Percentiles rank a stretch among this genome's conserved stretches.
Conservation (phyloP, 2,113 vertebrate species). For the Sitta europaea region DNA sequence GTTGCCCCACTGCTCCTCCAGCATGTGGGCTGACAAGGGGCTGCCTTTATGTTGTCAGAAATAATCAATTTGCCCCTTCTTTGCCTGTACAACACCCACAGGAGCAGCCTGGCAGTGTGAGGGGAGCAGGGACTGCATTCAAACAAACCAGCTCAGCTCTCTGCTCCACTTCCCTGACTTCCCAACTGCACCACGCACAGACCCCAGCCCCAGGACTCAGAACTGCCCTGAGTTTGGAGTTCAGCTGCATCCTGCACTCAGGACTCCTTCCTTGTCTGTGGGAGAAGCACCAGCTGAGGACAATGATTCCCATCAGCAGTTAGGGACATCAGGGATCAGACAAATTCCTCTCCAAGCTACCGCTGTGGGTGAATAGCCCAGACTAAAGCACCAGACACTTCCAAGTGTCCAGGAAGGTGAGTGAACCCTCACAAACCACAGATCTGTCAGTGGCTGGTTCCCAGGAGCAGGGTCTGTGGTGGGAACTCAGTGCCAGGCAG, state of each 20-base stretch:
- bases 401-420: background rate
- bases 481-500: fast-evolving
- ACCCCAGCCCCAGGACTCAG: background rate
- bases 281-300: background rate
- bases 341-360: background rate
- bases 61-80: background rate
- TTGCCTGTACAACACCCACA: fast-evolving
- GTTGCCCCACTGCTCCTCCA: background rate
- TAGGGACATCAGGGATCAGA: background rate
- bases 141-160: background rate
- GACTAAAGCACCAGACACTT: background rate
- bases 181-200: fast-evolving
- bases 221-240: background rate
- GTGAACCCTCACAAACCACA: background rate
- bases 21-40: background rate
- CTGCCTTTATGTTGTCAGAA: background rate
- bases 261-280: background rate
- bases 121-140: background rate
- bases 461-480: background rate
- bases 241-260: background rate
- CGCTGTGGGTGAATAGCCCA: fast-evolving
- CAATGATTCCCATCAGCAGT: background rate
- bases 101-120: background rate
- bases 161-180: fast-evolving
- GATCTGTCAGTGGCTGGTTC: background rate